A percentile compares a stretch with the other conserved stretches of the same genome.
Evolutionary conservation across 2,888 invertebrate genomes (phyloP).

Genomic region (Xanthorhoe spadicearia): DNA sequence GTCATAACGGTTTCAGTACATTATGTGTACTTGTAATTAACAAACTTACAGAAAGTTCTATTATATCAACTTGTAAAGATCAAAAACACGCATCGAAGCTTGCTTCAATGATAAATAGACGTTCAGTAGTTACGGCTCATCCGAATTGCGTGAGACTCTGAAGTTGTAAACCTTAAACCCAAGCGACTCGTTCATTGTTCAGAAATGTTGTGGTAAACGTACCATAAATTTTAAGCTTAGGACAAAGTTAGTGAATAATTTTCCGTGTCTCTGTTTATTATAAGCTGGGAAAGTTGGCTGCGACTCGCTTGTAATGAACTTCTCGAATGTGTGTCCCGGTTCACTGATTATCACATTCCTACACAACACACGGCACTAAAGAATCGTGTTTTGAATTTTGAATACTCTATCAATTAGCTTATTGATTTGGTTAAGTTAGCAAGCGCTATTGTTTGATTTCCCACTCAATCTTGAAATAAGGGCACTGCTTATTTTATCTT

Average conservation of each 20-base stretch:
- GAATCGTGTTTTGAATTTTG: constrained; percentile 36
- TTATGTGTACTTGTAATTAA: background rate
- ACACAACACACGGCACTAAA: constrained; percentile 36
- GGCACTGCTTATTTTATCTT: too few species aligned
- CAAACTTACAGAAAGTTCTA: constrained; percentile 11
- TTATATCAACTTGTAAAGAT: constrained; percentile 22
- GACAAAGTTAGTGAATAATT: constrained; percentile 81
- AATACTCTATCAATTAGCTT: constrained; percentile 17
- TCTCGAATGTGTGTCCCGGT: constrained; percentile 64
- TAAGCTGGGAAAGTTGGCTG: constrained; percentile 74
- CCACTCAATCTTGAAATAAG: background rate
- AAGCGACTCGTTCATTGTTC: constrained; percentile 79
- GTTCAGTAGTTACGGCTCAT: constrained; percentile 52
- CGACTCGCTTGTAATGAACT: constrained; percentile 74
- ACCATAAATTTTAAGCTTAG: constrained; percentile 80
- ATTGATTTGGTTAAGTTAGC: constrained; percentile 22
- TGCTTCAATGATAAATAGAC: constrained; percentile 35
- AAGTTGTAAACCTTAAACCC: constrained; percentile 75
- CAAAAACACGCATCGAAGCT: constrained; percentile 20
- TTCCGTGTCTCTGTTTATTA: constrained; percentile 83
- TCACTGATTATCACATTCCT: constrained; percentile 58
- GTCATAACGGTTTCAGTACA: background rate
- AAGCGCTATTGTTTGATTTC: background rate
- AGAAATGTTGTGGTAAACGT: constrained; percentile 79
- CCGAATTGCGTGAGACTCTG: constrained; percentile 60